Percentiles rank a stretch among this genome's conserved stretches.
Conservation (phyloP, 2,113 vertebrate species). For the Mesembrinibis cayennensis region DNA sequence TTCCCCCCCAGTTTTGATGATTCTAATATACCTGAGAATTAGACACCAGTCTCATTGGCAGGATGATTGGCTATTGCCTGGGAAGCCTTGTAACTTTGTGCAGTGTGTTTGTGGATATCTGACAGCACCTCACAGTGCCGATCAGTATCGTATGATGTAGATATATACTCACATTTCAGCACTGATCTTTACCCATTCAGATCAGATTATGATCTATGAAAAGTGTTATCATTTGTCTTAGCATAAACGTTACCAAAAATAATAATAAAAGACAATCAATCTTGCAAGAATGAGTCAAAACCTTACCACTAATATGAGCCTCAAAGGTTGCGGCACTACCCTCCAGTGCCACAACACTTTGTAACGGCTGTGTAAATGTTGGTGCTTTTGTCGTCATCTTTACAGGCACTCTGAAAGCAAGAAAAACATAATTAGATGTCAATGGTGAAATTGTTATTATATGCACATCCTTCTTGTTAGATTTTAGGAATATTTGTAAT, state of each 20-base stretch:
- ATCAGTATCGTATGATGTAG: not conserved
- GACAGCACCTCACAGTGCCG: not conserved
- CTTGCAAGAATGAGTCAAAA: not conserved
- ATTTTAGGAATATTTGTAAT: not conserved
- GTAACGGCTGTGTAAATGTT: slow-evolving; percentile 93
- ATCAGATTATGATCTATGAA: not conserved
- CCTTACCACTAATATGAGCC: slow-evolving; percentile 98
- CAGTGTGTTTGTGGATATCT: not conserved
- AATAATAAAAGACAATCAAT: not conserved
- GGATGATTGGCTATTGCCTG: not conserved
- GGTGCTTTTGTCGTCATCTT: slow-evolving; percentile 94
- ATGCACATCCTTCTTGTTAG: not conserved
- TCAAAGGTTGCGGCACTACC: slow-evolving; percentile 99
- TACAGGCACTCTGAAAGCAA: slow-evolving; percentile 86
- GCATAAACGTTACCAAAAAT: not conserved
- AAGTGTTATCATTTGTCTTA: not conserved
- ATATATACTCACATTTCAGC: not conserved
- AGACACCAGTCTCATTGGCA: not conserved
- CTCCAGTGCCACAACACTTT: slow-evolving; percentile 99
- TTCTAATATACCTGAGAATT: not conserved
- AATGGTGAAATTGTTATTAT: not conserved
- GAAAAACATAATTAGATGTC: not conserved
- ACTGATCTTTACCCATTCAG: not conserved
- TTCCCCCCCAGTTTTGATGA: not conserved
- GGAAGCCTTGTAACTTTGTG: not conserved